Percentiles rank a stretch among this genome's conserved stretches.
These are phyloP conservation scores for Brachionichthys hirsutus DNA, from an alignment of 2,113 vertebrate species.

Conservation along the genomic window DNA sequence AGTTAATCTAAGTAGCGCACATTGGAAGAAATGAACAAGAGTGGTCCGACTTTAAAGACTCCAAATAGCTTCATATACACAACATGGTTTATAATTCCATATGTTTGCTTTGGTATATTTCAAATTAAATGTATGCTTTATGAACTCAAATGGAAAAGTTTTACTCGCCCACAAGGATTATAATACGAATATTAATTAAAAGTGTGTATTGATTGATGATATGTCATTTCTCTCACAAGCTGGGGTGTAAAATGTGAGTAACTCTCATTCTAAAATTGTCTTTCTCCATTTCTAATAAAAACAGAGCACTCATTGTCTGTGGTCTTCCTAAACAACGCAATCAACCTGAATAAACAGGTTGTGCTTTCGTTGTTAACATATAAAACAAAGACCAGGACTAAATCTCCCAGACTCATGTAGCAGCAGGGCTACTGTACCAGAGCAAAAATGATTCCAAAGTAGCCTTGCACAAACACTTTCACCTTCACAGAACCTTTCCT, in stretches of 20 bases:
- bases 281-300: slow-evolving; percentile 33
- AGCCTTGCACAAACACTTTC: background rate
- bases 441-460: slow-evolving; percentile 8
- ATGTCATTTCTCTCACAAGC: slow-evolving; percentile 39
- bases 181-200: background rate
- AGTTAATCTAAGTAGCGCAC: slow-evolving; percentile 1
- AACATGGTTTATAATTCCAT: background rate
- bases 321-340: slow-evolving; percentile 11
- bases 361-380: slow-evolving; percentile 53
- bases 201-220: slow-evolving; percentile 1
- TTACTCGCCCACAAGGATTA: background rate
- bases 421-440: background rate
- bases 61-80: no score
- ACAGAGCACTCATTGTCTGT: slow-evolving; percentile 7
- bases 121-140: background rate
- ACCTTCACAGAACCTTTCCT: background rate
- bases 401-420: slow-evolving; percentile 17
- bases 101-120: background rate
- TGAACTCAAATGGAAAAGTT: slow-evolving; percentile 5
- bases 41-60: no score
- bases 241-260: slow-evolving; percentile 27
- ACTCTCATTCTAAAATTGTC: slow-evolving; percentile 49
- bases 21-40: background rate
- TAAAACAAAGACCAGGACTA: slow-evolving; percentile 20
- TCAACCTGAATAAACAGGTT: slow-evolving; percentile 29